phyloP scores from a whole-genome alignment of 2,797 vertebrate genomes.

The Australoheros facetus region DNA sequence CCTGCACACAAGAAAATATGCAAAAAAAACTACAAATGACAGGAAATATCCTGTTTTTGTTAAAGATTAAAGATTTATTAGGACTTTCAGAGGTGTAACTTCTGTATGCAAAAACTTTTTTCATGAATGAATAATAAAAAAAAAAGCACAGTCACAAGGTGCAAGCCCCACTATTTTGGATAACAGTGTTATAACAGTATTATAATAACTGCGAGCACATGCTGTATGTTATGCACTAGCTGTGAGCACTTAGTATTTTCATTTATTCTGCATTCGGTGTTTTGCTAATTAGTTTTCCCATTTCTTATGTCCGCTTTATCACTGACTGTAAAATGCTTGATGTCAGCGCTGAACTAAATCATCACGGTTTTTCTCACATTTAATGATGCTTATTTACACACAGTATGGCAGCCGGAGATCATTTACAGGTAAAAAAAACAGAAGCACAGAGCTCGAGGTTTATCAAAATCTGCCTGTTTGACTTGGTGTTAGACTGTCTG shows the following conservation, averaged over 20 bases:
- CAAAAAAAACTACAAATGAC: neutral
- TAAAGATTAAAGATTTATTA: neutral
- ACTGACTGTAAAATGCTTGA: neutral
- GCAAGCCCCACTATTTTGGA: neutral
- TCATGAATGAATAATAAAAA: neutral
- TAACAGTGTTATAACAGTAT: neutral
- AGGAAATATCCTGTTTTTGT: neutral
- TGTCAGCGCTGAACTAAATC: neutral
- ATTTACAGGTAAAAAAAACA: neutral
- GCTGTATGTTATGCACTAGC: neutral
- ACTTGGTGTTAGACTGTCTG: neutral
- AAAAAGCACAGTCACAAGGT: neutral
- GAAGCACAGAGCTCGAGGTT: neutral
- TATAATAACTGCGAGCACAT: too few species aligned
- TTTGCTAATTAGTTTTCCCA: neutral
- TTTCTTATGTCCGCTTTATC: neutral
- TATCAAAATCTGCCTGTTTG: neutral
- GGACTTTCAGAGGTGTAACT: neutral
- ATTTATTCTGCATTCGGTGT: neutral
- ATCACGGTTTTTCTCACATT: neutral
- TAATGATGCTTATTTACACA: neutral
- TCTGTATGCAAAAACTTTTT: neutral
- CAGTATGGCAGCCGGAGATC: neutral
- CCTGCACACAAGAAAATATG: neutral
- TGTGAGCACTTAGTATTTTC: neutral